Conservation (phyloP, 2,113 vertebrate genomes). For the Notiomystis cincta region DNA sequence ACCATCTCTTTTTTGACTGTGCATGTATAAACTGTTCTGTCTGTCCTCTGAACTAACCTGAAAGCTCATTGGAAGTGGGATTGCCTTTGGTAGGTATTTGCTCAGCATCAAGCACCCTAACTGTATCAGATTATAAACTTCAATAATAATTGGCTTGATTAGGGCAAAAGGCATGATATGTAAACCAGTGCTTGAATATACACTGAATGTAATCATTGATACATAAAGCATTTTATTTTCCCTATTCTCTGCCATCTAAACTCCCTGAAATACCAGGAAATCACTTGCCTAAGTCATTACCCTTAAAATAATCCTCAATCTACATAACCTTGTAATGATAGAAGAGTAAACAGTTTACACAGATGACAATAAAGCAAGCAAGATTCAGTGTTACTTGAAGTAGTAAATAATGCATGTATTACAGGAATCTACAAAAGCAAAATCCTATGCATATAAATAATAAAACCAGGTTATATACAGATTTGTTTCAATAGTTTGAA, state of each 20-base stretch:
- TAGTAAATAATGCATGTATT: background rate
- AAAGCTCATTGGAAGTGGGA: background rate
- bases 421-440: background rate
- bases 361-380: background rate
- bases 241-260: background rate
- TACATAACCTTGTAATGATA: background rate
- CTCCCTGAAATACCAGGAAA: background rate
- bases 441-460: background rate
- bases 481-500: background rate
- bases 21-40: background rate
- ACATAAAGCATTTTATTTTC: background rate
- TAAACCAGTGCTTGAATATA: background rate
- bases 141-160: background rate
- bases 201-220: background rate
- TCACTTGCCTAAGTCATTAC: background rate
- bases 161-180: background rate
- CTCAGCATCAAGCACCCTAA: background rate
- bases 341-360: background rate
- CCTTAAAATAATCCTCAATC: background rate
- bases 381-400: background rate
- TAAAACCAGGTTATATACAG: background rate
- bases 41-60: background rate
- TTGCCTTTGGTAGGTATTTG: background rate
- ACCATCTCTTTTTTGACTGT: fast-evolving
- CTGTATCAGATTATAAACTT: background rate